Conservation (phyloP, 2,888 invertebrate genomes). For the Epistrophe eligans region DNA sequence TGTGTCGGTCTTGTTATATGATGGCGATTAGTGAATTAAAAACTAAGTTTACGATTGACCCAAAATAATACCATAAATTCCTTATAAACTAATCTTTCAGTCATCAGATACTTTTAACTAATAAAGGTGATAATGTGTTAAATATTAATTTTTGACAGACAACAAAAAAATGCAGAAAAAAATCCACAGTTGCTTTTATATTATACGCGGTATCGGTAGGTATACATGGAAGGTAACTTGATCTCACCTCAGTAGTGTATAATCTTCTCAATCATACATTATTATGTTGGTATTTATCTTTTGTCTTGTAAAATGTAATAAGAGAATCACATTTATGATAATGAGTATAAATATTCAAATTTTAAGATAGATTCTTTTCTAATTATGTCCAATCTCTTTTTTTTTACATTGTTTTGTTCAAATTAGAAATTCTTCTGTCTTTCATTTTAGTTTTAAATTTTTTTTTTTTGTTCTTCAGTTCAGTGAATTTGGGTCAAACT, state of each 20-base stretch:
- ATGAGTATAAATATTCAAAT: conserved; percentile 42
- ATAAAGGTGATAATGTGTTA: conserved; percentile 29
- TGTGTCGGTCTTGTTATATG: background rate
- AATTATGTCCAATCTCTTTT: conserved; percentile 2
- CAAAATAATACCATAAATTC: conserved; percentile 8
- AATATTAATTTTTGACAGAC: conserved; percentile 20
- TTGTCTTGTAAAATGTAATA: conserved; percentile 56
- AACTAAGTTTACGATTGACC: conserved; percentile 3
- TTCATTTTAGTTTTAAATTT: background rate
- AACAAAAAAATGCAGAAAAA: conserved; percentile 21
- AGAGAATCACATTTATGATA: conserved; percentile 53
- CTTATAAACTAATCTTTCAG: background rate
- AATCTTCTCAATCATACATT: conserved; percentile 47
- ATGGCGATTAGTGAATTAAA: background rate
- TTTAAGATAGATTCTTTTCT: conserved; percentile 25
- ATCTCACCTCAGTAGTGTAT: conserved; percentile 2
- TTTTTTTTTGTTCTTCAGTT: background rate
- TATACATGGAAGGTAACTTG: conserved; percentile 4
- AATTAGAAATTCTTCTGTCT: conserved; percentile 3
- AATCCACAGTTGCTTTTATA: conserved; percentile 7
- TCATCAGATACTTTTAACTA: conserved; percentile 18
- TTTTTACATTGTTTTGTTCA: background rate
- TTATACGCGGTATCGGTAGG: background rate
- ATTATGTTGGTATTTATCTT: conserved; percentile 52
- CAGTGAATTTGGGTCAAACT: conserved; percentile 30